Evolutionary conservation across 2,888 invertebrate species (phyloP), one percentile per base, ranked within the genome.

Genomic region (Drosophila limbata): DNA sequence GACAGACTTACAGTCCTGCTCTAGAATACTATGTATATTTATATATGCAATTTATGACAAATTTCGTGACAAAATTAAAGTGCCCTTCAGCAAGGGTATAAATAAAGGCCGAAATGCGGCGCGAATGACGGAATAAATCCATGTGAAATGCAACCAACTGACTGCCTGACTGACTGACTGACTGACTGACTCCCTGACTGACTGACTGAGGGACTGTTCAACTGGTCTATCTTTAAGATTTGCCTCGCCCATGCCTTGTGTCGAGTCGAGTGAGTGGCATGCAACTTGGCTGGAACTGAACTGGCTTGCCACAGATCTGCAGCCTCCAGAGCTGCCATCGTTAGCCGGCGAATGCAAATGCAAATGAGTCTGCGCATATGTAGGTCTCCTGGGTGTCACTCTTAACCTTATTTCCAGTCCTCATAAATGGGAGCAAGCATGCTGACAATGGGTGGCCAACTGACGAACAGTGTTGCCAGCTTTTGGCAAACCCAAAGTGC

Each of bases 101-200:
- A 45, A 45, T 31, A 28, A 42, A 42, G 35, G 21, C 42, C 21
- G 52, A 77, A 79, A 74, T 68, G 71, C 69, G 80, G 82, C 78
- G 85, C 89, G 87, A 85, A 85, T 89, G 88, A 76, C 75, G 87
- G 85, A 79, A 85, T 85, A 85, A 85, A 89, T 89, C 80, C 89
- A 87, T 87, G 88, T 74, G 89, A 84, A 84, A 84, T 89, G 74
- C 80, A 44, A 57, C 66, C 42, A 45, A 42, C 51, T 71, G 77
- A 63, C 73, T 64, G 9, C 21, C 3, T 25, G 25, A 42, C 53
- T 71, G 77, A 63, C 73, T 65, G 10, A 42, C 53, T 71, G 77
- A 63, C 73, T 65, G 10, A 3, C 51, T 57, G 53, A 59, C 67
- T 62, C 33, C 31, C 45, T 73, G 60, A 64, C 72, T 71, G 21